phyloP scores from a whole-genome alignment of 2,888 invertebrate species.

The Colostygia pectinataria region DNA sequence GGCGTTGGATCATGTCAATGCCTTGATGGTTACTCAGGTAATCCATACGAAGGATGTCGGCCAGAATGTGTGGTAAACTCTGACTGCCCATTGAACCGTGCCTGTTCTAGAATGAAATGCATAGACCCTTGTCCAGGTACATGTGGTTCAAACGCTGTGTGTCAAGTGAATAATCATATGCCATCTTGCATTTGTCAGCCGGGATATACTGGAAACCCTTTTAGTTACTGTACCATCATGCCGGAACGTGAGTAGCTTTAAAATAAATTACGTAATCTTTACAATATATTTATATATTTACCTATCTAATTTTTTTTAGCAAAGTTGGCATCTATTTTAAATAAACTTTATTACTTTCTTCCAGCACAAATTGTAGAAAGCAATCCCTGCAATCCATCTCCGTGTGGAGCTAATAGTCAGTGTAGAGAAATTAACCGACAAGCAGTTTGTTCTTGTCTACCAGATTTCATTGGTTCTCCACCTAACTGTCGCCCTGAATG shows the following conservation, averaged over 20 bases:
- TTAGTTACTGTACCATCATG: slow-evolving; percentile 80
- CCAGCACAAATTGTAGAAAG: slow-evolving; percentile 57
- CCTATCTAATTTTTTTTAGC: too few species aligned
- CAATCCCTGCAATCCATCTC: slow-evolving; percentile 78
- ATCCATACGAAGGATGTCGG: slow-evolving; percentile 90
- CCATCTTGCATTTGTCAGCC: slow-evolving; percentile 87
- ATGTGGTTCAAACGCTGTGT: slow-evolving; percentile 88
- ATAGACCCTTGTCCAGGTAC: slow-evolving; percentile 90
- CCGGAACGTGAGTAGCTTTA: slow-evolving; percentile 67
- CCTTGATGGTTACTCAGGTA: slow-evolving; percentile 85
- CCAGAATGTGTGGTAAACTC: slow-evolving; percentile 89
- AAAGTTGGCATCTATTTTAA: too few species aligned
- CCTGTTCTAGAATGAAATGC: slow-evolving; percentile 89
- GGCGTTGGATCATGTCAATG: slow-evolving; percentile 87
- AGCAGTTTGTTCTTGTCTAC: slow-evolving; percentile 87
- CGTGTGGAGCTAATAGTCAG: slow-evolving; percentile 90
- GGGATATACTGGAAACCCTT: slow-evolving; percentile 87
- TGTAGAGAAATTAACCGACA: slow-evolving; percentile 88
- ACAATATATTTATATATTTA: too few species aligned
- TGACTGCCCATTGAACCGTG: slow-evolving; percentile 87
- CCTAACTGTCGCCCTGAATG: slow-evolving; percentile 89
- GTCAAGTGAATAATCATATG: slow-evolving; percentile 89
- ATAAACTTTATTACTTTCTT: slow-evolving; percentile 34
- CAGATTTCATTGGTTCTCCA: slow-evolving; percentile 86
- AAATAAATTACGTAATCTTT: too few species aligned